Conservation (phyloP, 2,797 vertebrate genomes). For the Alectoris magna region DNA sequence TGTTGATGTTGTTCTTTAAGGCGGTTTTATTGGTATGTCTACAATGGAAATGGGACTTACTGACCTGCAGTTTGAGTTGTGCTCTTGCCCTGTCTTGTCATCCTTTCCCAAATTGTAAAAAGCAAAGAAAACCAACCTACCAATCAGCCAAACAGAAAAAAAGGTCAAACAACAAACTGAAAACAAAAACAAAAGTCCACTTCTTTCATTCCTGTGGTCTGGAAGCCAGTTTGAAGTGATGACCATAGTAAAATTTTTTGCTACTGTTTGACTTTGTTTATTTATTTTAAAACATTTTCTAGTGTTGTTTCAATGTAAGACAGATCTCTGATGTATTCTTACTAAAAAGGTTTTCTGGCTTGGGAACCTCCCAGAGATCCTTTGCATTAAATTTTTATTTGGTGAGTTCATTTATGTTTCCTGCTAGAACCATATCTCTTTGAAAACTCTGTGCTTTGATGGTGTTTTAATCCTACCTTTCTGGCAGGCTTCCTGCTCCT, state of each 20-base stretch:
- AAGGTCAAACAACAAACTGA: neutral
- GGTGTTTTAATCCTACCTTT: neutral
- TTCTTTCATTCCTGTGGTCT: neutral
- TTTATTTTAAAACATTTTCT: neutral
- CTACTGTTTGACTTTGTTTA: neutral
- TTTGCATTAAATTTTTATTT: slow-evolving; percentile 9
- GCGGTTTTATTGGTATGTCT: neutral
- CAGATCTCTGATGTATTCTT: neutral
- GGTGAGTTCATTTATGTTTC: slow-evolving; percentile 14
- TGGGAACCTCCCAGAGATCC: neutral
- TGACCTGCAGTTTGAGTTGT: neutral
- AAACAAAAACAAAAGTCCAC: neutral
- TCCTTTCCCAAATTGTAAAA: neutral
- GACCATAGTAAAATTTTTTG: neutral
- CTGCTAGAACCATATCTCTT: neutral
- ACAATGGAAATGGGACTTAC: neutral
- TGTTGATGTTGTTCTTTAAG: neutral
- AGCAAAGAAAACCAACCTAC: neutral
- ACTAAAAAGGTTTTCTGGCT: neutral
- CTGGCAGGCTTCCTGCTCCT: neutral
- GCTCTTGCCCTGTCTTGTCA: neutral
- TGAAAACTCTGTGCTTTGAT: neutral
- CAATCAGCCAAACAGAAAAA: neutral
- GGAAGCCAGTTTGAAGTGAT: neutral
- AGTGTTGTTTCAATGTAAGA: neutral